A percentile compares a stretch with the other conserved stretches of the same genome.
These are phyloP conservation scores for Cebus imitator DNA, from an alignment of 2,113 vertebrate species.

Conservation along the genomic window DNA sequence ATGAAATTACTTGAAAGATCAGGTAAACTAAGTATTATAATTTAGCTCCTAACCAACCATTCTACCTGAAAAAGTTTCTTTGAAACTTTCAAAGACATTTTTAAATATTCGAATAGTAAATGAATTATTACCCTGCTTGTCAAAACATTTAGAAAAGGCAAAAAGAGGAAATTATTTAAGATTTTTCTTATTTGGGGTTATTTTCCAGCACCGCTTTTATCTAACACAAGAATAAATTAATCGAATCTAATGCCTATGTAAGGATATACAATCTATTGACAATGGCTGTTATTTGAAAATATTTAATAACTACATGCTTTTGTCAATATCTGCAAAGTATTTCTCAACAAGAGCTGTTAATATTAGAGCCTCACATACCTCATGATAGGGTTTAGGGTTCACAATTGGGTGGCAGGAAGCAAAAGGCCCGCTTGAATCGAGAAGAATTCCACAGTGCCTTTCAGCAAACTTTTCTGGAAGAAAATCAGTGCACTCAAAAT, in stretches of 20 bases:
- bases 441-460: slow-evolving; percentile 82
- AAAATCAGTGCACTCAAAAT: neutral
- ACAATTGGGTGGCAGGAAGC: slow-evolving; percentile 84
- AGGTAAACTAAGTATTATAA: neutral
- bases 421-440: slow-evolving; percentile 83
- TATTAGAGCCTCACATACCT: slow-evolving; percentile 62
- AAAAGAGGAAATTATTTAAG: neutral
- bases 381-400: slow-evolving; percentile 79
- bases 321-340: neutral
- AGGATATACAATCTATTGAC: neutral
- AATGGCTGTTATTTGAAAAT: neutral
- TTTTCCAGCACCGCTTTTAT: neutral
- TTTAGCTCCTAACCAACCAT: neutral
- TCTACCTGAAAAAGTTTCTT: neutral
- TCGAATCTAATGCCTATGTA: neutral
- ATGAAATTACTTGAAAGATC: neutral
- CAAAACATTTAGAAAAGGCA: slow-evolving; percentile 14
- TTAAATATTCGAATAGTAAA: neutral
- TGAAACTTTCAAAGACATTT: neutral
- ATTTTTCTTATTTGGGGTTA: neutral
- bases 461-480: slow-evolving; percentile 86
- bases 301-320: neutral
- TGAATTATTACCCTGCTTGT: neutral
- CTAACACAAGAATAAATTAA: slow-evolving; percentile 17
- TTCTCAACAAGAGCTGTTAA: neutral